Conservation (phyloP, 2,888 invertebrate species). For the Galeopsomyia nigrocyanea region DNA sequence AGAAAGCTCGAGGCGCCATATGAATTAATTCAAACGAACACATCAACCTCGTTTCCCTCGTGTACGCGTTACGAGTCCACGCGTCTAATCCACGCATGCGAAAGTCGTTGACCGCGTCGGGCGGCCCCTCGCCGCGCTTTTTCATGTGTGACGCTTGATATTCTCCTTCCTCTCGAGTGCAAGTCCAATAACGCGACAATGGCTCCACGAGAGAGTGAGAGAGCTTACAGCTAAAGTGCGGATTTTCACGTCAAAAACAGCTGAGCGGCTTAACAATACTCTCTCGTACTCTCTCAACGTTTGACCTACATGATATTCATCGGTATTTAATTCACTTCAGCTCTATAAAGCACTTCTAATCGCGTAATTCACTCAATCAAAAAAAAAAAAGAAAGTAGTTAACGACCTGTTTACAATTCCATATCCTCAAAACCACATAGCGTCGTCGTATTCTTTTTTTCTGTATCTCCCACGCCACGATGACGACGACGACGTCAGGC, state of each 20-base stretch:
- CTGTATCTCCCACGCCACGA: too few species aligned
- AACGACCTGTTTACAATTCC: too few species aligned
- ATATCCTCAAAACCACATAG: too few species aligned
- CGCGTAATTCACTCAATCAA: too few species aligned
- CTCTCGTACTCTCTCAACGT: too few species aligned
- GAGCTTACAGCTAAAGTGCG: slow-evolving; percentile 12
- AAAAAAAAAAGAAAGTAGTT: too few species aligned
- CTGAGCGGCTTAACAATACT: not conserved
- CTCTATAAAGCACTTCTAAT: too few species aligned
- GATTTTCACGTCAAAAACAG: slow-evolving; percentile 36
- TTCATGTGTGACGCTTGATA: not conserved
- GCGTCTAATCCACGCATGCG: slow-evolving; percentile 29
- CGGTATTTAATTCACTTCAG: too few species aligned
- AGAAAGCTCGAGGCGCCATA: slow-evolving; percentile 26
- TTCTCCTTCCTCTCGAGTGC: not conserved
- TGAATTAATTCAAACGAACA: slow-evolving; percentile 37
- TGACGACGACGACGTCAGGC: not conserved
- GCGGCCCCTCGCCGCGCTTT: not conserved
- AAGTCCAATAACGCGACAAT: slow-evolving; percentile 38
- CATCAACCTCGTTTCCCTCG: slow-evolving; percentile 1
- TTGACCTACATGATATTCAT: too few species aligned
- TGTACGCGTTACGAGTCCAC: not conserved
- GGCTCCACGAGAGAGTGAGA: not conserved
- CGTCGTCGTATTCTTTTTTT: too few species aligned
- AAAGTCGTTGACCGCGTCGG: slow-evolving; percentile 33